A percentile compares a stretch with the other conserved stretches of the same genome.
Conservation (phyloP, 2,797 vertebrate genomes). For the Sphenodon punctatus region DNA sequence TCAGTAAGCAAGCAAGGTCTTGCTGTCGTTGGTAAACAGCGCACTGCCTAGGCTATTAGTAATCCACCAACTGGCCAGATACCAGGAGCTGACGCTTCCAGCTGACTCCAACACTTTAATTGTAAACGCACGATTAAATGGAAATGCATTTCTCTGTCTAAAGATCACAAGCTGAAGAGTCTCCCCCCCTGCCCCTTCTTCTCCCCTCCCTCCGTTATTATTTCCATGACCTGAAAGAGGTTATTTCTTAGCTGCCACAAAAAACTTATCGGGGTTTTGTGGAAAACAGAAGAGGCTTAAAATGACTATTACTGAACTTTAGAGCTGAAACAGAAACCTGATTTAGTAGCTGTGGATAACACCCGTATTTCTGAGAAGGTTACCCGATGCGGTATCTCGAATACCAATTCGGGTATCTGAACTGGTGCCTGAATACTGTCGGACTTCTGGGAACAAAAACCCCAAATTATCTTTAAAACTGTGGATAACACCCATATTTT, state of each 20-base stretch:
- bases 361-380: too few species aligned
- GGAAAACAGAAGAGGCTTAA: too few species aligned
- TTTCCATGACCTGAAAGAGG: background rate
- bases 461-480: too few species aligned
- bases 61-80: background rate
- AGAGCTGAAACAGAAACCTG: too few species aligned
- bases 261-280: background rate
- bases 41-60: accelerated
- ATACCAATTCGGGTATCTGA: too few species aligned
- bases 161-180: background rate
- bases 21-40: background rate
- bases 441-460: too few species aligned
- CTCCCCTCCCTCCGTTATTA: accelerated
- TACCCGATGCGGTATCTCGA: too few species aligned
- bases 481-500: too few species aligned
- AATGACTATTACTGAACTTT: too few species aligned
- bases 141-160: background rate
- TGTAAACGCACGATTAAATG: conserved; percentile 8
- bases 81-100: background rate
- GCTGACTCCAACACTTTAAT: conserved; percentile 7
- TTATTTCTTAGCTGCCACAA: accelerated
- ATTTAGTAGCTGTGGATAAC: too few species aligned
- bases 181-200: background rate
- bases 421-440: too few species aligned
- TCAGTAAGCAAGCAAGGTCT: background rate